phyloP scores from a whole-genome alignment of 2,888 invertebrate species.

The Troides oblongomaculatus region DNA sequence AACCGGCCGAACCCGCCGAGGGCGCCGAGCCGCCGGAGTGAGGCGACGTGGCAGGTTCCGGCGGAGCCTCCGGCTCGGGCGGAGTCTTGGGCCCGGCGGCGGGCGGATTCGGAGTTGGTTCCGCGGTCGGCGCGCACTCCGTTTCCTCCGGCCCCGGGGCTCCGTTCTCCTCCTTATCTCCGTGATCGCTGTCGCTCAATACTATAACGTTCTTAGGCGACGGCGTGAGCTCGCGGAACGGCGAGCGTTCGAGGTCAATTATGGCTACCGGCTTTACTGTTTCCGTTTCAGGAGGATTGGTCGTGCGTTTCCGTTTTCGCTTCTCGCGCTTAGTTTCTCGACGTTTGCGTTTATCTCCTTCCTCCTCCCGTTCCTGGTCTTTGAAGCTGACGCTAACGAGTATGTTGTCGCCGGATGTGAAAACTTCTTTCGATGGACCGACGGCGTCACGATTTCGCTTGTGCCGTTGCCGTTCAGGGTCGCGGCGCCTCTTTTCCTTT shows the following conservation, averaged over 20 bases:
- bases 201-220: constrained; percentile 91
- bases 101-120: constrained; percentile 37
- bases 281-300: constrained; percentile 39
- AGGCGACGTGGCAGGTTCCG: constrained; percentile 73
- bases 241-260: constrained; percentile 91
- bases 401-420: constrained; percentile 95
- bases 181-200: constrained; percentile 89
- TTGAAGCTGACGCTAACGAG: constrained; percentile 95
- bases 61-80: constrained; percentile 81
- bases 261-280: constrained; percentile 87
- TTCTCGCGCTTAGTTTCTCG: constrained; percentile 40
- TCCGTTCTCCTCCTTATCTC: constrained; percentile 61
- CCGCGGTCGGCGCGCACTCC: constrained; percentile 45
- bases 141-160: constrained; percentile 45
- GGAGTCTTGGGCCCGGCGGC: constrained; percentile 73
- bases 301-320: constrained; percentile 41
- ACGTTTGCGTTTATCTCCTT: constrained; percentile 51
- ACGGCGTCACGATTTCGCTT: constrained; percentile 57
- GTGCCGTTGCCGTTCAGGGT: constrained; percentile 44
- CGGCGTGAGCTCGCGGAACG: constrained; percentile 90
- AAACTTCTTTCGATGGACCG: constrained; percentile 92
- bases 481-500: constrained; percentile 35
- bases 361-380: constrained; percentile 77
- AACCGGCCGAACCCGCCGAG: constrained; percentile 78
- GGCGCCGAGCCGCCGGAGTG: constrained; percentile 87